These are phyloP conservation scores for Meghimatium bilineatum DNA, from an alignment of 2,888 invertebrate genomes.

Conservation along the genomic window DNA sequence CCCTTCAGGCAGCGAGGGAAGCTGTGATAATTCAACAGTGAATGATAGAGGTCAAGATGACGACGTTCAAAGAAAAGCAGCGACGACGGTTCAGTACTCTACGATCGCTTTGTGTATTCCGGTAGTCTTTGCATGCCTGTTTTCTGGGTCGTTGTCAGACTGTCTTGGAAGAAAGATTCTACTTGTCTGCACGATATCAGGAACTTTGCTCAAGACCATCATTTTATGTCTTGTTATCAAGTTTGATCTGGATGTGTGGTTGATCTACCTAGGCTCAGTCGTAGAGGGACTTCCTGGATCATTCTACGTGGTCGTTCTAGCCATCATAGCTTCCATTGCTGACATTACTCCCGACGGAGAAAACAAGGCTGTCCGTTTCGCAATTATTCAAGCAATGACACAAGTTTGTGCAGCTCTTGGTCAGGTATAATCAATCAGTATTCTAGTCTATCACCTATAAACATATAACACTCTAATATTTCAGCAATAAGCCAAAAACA, in stretches of 20 bases:
- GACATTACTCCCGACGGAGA: conserved; percentile 39
- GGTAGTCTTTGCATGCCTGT: conserved; percentile 17
- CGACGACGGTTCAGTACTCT: conserved; percentile 1
- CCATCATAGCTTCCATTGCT: conserved; percentile 26
- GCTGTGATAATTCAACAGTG: background rate
- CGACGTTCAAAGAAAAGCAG: conserved; percentile 32
- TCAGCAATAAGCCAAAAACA: too few relatives aligned
- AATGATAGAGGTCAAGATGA: background rate
- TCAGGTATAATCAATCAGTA: conserved; percentile 33
- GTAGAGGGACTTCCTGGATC: conserved; percentile 46
- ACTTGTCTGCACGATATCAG: background rate
- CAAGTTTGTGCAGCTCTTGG: conserved; percentile 25
- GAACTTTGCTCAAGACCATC: conserved; percentile 18
- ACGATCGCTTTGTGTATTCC: conserved; percentile 19
- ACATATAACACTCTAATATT: too few relatives aligned
- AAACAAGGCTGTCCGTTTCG: conserved; percentile 39
- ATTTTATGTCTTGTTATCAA: conserved; percentile 33
- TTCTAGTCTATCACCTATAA: too few relatives aligned
- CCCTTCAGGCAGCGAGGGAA: background rate
- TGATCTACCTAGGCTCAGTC: conserved; percentile 31
- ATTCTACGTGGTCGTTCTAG: conserved; percentile 4
- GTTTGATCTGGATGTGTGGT: conserved; percentile 20
- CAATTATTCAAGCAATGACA: conserved; percentile 32
- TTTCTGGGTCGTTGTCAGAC: conserved; percentile 47
- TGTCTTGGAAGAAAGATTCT: conserved; percentile 41